A percentile compares a stretch with the other conserved stretches of the same genome.
phyloP scores from a whole-genome alignment of 2,113 vertebrate genomes.

The Pholis gunnellus region DNA sequence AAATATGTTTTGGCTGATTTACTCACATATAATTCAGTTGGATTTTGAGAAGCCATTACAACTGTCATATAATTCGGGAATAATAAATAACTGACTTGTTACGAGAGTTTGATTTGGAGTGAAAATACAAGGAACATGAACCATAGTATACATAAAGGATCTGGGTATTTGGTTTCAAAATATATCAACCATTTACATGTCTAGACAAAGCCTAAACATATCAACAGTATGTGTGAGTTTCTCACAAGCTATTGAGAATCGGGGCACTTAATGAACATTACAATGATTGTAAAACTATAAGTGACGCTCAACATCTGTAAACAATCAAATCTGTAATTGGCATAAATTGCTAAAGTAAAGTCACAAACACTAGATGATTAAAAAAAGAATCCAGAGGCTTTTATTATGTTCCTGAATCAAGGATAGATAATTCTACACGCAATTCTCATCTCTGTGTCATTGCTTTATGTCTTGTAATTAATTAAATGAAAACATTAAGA shows the following conservation, averaged over 20 bases:
- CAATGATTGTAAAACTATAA: not conserved
- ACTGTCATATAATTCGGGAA: not conserved
- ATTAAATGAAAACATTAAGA: slow-evolving; percentile 39
- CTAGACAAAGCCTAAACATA: not conserved
- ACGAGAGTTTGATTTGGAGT: not conserved
- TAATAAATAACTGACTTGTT: not conserved
- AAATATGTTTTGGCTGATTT: not conserved
- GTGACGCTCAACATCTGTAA: not conserved
- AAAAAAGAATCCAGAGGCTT: not conserved
- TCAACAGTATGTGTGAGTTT: not conserved
- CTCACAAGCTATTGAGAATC: not conserved
- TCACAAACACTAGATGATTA: not conserved
- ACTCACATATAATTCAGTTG: not conserved
- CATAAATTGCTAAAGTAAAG: not conserved
- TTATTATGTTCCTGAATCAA: not conserved
- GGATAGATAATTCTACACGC: not conserved
- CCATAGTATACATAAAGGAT: not conserved
- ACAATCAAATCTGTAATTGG: not conserved
- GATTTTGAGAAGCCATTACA: not conserved
- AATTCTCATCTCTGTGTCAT: slow-evolving; percentile 1
- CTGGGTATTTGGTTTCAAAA: not conserved
- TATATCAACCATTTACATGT: not conserved
- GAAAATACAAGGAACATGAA: not conserved
- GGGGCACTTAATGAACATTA: not conserved
- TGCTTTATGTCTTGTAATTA: slow-evolving; percentile 21